Conservation (phyloP, 2,888 invertebrate genomes). For the Hermodice carunculata region DNA sequence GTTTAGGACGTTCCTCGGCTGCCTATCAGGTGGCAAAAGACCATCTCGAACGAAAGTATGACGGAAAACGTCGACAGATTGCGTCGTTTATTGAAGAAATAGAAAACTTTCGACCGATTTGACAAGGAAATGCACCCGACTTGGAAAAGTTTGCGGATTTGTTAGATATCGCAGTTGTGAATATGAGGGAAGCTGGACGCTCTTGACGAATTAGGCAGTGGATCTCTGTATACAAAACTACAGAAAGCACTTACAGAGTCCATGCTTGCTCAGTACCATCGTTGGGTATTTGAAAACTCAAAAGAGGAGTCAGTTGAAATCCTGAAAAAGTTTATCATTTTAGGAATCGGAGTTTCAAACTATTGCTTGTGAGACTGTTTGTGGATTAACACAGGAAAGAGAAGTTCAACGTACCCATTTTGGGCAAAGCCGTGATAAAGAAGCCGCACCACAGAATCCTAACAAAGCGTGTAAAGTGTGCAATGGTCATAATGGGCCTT, state of each 20-base stretch:
- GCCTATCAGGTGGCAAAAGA: conserved; percentile 27
- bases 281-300: conserved; percentile 15
- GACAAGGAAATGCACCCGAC: conserved; percentile 9
- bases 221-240: too few species aligned
- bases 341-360: conserved; percentile 21
- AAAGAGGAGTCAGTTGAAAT: conserved; percentile 11
- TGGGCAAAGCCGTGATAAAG: background rate
- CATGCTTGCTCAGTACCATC: too few species aligned
- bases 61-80: conserved; percentile 20
- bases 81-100: conserved; percentile 20
- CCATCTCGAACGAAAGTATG: conserved; percentile 22
- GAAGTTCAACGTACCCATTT: background rate
- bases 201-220: too few species aligned
- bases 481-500: conserved; percentile 2
- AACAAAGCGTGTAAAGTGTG: background rate
- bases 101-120: conserved; percentile 21
- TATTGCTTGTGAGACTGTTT: conserved; percentile 14
- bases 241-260: too few species aligned
- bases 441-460: background rate
- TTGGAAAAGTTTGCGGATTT: conserved; percentile 26
- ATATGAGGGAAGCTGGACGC: conserved; percentile 19
- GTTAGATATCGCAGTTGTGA: too few species aligned
- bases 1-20: conserved; percentile 19
- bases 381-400: background rate
- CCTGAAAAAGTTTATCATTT: conserved; percentile 8